Base-by-base conservation (phyloP, 1,140 invertebrate genomes). In the Bombus picipes region DNA sequence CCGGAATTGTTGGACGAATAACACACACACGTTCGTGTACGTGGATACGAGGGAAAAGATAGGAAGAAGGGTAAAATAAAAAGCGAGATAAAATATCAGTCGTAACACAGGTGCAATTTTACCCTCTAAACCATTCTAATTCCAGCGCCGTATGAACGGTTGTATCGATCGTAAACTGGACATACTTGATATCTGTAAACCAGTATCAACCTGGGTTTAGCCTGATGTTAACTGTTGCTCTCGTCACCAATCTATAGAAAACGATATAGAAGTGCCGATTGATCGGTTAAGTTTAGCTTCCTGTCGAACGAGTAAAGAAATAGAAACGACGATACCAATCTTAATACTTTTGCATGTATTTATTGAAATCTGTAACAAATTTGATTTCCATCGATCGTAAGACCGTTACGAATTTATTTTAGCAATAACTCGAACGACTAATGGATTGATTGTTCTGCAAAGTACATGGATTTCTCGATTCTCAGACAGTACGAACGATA, bases 151-250 rank as follows among this genome's bases (percentile, higher is more conserved):
- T 88, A 91, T 81, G 87, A 89, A 89, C 87, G 85, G 59, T 90
- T 75, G 89, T 89, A 91, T 92, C 91, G 92, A 92, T 92, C 92
- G 86, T 81, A 83, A 85, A 88, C 81, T 79, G 65, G 71, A 82
- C 82, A 70, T 78, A 83, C 88, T 89, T 85, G 88, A 91, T 89
- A 90, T 88, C 87, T 43, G 87, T 90, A 92, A 92, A 92, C 85
- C 88, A 87, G 81, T 90, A 89, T 90, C 81, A 87, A 79, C 62
- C 83, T 59, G 74, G 25, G n/a, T 32, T 43, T 15, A 15, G 62
- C 74, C 80, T 71, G 68, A 34, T 81, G 57, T 86, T 22, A 18
- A 47, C 59, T 41, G 73, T n/a, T 78, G 65, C 43, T 70, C 53
- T 71, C 34, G 22, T 15, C 32, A 59, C 37, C n/a, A 18, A 83